Conservation (phyloP, 2,797 vertebrate genomes). For the Manis pentadactyla region DNA sequence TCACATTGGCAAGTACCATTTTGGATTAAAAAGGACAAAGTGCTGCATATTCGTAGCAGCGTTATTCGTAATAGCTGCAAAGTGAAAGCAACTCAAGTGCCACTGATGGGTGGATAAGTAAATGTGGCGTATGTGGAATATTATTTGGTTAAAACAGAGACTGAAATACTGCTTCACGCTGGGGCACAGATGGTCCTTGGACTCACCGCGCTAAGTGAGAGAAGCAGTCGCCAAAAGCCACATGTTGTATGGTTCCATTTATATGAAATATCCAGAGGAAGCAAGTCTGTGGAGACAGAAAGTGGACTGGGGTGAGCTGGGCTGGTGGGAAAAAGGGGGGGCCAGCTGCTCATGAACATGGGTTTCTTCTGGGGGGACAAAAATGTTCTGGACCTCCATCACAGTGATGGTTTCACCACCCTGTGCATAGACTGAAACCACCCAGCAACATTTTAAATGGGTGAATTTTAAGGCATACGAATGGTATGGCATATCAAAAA, state of each 20-base stretch:
- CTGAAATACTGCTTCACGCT: neutral
- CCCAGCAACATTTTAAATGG: neutral
- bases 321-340: neutral
- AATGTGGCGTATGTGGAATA: neutral
- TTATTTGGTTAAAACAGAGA: neutral
- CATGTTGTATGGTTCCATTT: neutral
- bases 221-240: neutral
- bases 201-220: neutral
- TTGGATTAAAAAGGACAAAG: neutral
- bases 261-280: neutral
- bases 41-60: neutral
- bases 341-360: neutral
- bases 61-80: neutral
- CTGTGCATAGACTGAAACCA: neutral
- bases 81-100: neutral
- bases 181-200: neutral
- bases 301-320: too few species aligned
- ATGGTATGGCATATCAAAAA: neutral
- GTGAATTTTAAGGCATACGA: neutral
- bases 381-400: neutral
- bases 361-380: neutral
- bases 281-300: neutral
- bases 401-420: neutral
- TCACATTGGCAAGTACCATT: neutral
- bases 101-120: neutral